phyloP scores from a whole-genome alignment of 2,888 invertebrate genomes.

The Neocrepidodera transversa region DNA sequence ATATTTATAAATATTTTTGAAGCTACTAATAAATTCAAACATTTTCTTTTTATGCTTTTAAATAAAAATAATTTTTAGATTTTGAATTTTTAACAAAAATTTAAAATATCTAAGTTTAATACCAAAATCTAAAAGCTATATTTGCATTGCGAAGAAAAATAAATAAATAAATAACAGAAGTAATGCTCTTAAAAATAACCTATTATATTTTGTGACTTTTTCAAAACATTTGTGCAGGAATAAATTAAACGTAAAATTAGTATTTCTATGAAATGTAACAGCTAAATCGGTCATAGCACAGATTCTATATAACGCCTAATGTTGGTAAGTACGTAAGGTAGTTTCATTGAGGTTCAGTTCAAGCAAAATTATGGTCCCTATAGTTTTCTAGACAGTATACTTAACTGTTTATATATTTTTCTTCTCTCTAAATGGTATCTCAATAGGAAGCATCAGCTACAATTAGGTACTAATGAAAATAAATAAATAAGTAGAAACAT shows the following conservation, averaged over 20 bases:
- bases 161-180: not conserved
- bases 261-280: not conserved
- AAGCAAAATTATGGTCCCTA: conserved; percentile 55
- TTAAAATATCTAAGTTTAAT: no score
- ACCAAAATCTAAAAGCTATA: no score
- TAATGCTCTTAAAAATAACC: not conserved
- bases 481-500: conserved; percentile 36
- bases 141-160: no score
- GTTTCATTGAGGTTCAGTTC: conserved; percentile 49
- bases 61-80: no score
- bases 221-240: not conserved
- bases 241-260: not conserved
- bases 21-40: no score
- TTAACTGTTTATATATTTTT: conserved; percentile 41
- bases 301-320: conserved; percentile 15
- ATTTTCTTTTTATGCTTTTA: no score
- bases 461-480: conserved; percentile 34
- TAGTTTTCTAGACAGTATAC: conserved; percentile 47
- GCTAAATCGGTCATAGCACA: not conserved
- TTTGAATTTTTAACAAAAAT: no score
- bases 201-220: not conserved
- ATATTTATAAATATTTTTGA: no score
- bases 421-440: conserved; percentile 39
- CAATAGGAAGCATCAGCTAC: conserved; percentile 21
- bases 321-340: conserved; percentile 44